phyloP scores from a whole-genome alignment of 2,113 vertebrate genomes.

The Sander lucioperca region DNA sequence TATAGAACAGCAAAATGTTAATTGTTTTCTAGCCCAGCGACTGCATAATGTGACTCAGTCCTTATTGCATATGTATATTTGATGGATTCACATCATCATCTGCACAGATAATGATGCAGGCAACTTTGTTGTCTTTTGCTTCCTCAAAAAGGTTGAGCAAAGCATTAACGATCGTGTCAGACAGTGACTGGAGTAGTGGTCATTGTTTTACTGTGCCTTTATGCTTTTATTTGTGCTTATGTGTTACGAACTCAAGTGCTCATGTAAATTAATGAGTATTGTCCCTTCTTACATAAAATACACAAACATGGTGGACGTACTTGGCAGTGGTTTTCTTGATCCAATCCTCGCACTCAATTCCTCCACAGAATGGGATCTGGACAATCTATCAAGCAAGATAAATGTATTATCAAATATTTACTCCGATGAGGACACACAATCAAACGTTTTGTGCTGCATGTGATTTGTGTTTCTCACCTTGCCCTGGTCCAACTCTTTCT shows the following conservation, averaged over 20 bases:
- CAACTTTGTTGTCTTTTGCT: not conserved
- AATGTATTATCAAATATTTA: not conserved
- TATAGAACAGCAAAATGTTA: not conserved
- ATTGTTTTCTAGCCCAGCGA: not conserved
- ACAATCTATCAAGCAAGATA: slow-evolving; percentile 85
- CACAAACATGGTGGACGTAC: slow-evolving; percentile 75
- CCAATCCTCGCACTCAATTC: slow-evolving; percentile 95
- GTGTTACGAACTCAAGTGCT: no score
- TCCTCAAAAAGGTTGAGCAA: not conserved
- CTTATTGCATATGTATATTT: not conserved
- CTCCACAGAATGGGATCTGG: slow-evolving; percentile 98
- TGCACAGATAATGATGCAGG: not conserved
- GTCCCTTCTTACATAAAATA: no score
- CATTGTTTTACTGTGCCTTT: no score
- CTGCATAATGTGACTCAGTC: not conserved
- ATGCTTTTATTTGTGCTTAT: no score
- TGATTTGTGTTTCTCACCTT: slow-evolving; percentile 84
- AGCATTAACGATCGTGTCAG: not conserved
- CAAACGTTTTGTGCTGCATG: not conserved
- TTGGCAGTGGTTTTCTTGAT: slow-evolving; percentile 98
- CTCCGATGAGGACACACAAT: not conserved
- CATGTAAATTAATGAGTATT: no score
- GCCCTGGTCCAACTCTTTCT: slow-evolving; percentile 92
- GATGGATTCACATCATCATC: not conserved
- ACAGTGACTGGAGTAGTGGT: not conserved